Conservation (phyloP, 2,113 vertebrate species). For the Microtus ochrogaster region DNA sequence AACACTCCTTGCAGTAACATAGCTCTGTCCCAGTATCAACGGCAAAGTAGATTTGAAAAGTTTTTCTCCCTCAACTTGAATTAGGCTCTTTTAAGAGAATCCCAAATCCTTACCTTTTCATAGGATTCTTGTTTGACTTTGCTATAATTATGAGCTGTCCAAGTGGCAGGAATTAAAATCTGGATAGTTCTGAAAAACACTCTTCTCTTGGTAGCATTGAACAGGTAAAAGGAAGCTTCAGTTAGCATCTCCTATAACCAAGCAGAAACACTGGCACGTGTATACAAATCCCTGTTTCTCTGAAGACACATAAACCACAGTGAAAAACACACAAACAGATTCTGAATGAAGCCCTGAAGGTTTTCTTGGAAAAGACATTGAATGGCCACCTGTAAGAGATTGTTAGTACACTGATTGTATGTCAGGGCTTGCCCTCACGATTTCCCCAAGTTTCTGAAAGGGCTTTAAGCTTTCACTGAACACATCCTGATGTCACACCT, state of each 20-base stretch:
- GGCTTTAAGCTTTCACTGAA: constrained; percentile 43
- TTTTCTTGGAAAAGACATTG: neutral
- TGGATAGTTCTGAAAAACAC: constrained; percentile 84
- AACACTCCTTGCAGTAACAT: neutral
- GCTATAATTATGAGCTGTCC: constrained; percentile 76
- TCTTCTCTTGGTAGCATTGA: constrained; percentile 84
- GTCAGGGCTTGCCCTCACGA: constrained; percentile 43
- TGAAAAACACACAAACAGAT: neutral
- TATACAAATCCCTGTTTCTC: neutral
- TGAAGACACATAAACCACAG: neutral
- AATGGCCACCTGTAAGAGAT: neutral
- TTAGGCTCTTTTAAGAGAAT: constrained; percentile 23
- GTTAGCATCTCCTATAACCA: constrained; percentile 84
- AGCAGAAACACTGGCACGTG: constrained; percentile 30
- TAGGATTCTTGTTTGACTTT: constrained; percentile 79
- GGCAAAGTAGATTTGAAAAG: neutral
- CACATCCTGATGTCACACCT: constrained; percentile 11
- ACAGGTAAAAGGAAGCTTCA: constrained; percentile 84
- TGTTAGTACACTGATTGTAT: neutral
- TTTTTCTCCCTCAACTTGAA: neutral
- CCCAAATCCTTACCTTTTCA: constrained; percentile 80
- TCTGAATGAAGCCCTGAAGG: neutral
- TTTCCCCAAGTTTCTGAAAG: constrained; percentile 16
- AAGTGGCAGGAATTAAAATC: constrained; percentile 84
- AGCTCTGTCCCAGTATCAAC: neutral